phyloP scores from a whole-genome alignment of 2,797 vertebrate genomes.

The Chaetophractus vellerosus region DNA sequence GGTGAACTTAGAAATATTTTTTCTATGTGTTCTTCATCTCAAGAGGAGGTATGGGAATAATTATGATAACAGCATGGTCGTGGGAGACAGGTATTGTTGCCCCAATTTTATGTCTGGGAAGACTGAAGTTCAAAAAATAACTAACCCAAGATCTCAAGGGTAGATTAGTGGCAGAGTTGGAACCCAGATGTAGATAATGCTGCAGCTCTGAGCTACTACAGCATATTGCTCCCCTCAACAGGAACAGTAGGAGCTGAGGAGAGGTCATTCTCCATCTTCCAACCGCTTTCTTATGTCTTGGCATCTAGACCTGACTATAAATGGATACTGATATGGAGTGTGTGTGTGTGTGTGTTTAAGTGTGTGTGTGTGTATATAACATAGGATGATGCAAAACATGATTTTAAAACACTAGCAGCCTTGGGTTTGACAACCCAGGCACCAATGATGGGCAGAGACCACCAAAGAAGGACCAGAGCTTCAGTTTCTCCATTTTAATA shows the following conservation, averaged over 20 bases:
- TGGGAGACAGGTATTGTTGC: not conserved
- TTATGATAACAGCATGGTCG: not conserved
- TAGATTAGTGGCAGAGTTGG: not conserved
- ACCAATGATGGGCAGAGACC: not conserved
- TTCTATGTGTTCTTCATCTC: not conserved
- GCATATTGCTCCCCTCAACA: not conserved
- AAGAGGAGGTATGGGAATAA: not conserved
- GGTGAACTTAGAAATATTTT: not conserved
- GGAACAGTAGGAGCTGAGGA: too few species aligned
- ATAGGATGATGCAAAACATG: not conserved
- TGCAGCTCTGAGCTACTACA: not conserved
- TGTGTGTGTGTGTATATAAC: not conserved
- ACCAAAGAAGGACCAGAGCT: too few species aligned
- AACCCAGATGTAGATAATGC: not conserved
- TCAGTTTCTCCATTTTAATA: not conserved
- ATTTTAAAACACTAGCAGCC: not conserved
- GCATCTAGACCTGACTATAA: not conserved
- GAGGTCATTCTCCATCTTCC: not conserved
- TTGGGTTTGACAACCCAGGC: not conserved
- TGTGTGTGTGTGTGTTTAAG: too few species aligned
- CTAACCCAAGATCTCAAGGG: not conserved
- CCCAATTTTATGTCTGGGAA: not conserved
- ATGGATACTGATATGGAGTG: too few species aligned
- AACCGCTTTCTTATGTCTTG: not conserved
- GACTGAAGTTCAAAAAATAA: constrained; percentile 16